Percentiles rank a stretch among this genome's conserved stretches.
Conservation (phyloP, 2,888 invertebrate genomes). For the Stenotaenia linearis region DNA sequence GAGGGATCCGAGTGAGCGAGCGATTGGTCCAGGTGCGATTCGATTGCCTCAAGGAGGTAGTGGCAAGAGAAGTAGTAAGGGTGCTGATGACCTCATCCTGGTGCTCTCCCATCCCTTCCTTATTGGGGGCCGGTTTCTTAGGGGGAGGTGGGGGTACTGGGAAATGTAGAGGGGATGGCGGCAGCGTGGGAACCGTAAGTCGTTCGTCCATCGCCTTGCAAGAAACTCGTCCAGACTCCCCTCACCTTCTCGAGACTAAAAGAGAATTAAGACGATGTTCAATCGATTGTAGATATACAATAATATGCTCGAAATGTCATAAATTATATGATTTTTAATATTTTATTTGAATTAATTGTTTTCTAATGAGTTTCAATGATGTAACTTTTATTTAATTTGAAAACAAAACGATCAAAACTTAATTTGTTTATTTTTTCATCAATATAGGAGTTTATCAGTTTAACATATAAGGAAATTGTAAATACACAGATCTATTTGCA, state of each 20-base stretch:
- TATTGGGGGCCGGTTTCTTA: conserved; percentile 17
- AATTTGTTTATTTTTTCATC: too few relatives aligned
- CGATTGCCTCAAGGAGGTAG: conserved; percentile 20
- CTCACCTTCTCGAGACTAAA: not conserved
- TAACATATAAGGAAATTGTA: too few relatives aligned
- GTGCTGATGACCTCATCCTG: conserved; percentile 26
- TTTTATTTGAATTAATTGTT: not conserved
- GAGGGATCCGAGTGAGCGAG: not conserved
- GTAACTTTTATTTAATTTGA: too few relatives aligned
- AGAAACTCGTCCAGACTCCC: conserved; percentile 11
- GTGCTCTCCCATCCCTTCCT: not conserved
- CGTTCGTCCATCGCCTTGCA: conserved; percentile 21
- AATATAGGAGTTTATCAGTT: too few relatives aligned
- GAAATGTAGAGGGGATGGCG: not conserved
- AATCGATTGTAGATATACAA: not conserved
- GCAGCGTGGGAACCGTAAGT: conserved; percentile 21
- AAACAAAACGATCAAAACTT: too few relatives aligned
- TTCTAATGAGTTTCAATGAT: too few relatives aligned
- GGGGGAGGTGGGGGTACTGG: not conserved
- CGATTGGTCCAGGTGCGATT: conserved; percentile 12
- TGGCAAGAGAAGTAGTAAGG: not conserved
- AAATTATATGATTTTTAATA: not conserved
- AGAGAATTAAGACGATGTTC: not conserved
- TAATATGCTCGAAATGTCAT: not conserved
- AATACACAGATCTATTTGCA: too few relatives aligned